Base-by-base conservation (phyloP, 2,888 invertebrate genomes). In the Argynnis bischoffii region DNA sequence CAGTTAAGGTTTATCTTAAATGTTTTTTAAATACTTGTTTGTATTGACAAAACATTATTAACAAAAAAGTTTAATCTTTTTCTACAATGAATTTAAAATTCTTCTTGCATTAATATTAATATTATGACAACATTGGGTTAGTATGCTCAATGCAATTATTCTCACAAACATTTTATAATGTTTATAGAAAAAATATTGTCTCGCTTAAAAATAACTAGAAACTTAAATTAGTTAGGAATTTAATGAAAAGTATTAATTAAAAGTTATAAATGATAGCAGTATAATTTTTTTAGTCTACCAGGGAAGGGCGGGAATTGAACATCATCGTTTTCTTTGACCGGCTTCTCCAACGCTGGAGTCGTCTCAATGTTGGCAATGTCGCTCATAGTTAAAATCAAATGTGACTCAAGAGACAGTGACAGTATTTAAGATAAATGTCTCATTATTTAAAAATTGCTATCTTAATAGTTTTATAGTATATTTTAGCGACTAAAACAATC, bases 301-400 rank as follows among this genome's bases (percentile, higher is more conserved):
- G 90, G 87, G 80, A 89, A 90, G 76, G 88, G 89, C 86, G 91
- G 92, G 88, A 91, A 90, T 77, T 83, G 78, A 71, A 85, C 80
- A 74, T 80, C 81, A 71, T 83, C 81, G 73, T 72, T 74, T 71
- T 71, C 71, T 76, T 74, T 74, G 81, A 82, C 90, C 91, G 90
- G 91, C 89, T 87, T 88, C 82, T 86, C 89, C 48, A 76, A 70
- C 73, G 84, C 86, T 67, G 76, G 71, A 78, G 80, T 87, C 63
- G 76, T 86, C 63, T 77, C 73, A 77, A 79, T 79, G 71, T 78
- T 81, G 71, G 85, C 85, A 76, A 77, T 82, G 78, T 88, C 89
- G 77, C 85, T 89, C 90, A 89, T 90, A 66, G 72, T 85, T 76
- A 75, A 76, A 78, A 70, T 75, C 69, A 67, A 61, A 67, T 69